Evolutionary conservation across 2,797 vertebrate genomes (phyloP), one percentile per base, ranked within the genome.

Genomic region (Microchirus variegatus): DNA sequence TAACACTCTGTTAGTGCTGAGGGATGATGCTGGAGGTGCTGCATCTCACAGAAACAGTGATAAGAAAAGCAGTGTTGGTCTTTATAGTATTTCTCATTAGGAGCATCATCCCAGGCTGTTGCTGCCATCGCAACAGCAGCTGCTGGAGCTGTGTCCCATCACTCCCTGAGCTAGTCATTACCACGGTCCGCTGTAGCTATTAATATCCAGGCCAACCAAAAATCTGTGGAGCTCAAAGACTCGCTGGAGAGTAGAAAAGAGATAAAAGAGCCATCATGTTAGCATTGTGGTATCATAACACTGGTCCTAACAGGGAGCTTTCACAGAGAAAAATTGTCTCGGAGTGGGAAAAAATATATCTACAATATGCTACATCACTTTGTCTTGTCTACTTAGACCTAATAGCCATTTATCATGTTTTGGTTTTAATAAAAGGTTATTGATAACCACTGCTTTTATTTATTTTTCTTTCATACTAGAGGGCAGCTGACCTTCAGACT

Each of bases 51-150:
- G 22, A 79, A 76, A 70, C 15, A 60, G 44, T 68, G 78, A 86
- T 76, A 76, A 83, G 65, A 84, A 19, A 51, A 52, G 59, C 64
- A 19, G 64, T 26, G 63, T 59, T 69, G 46, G 58, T 71, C 69
- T 75, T 76, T 71, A 65, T 52, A 74, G 67, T 75, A 78, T 78
- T 77, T 78, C 77, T 84, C 80, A 77, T 86, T 86, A 80, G 73
- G 31, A 67, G 54, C 64, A 69, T 55, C 61, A 66, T 76, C 73
- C 60, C 46, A 19, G 57, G 48, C 69, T 40, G 12, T 12, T 38
- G 50, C 50, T 55, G 61, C 67, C 43, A 19, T 22, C 53, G 68
- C 61, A 53, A 68, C 56, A 59, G 60, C 60, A 47, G 83, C 61
- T 48, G 81, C 80, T 42, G 61, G 48, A 70, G 60, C 62, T 16